Evolutionary conservation across 2,888 invertebrate genomes (phyloP).

Genomic region (Diaphora mendica): DNA sequence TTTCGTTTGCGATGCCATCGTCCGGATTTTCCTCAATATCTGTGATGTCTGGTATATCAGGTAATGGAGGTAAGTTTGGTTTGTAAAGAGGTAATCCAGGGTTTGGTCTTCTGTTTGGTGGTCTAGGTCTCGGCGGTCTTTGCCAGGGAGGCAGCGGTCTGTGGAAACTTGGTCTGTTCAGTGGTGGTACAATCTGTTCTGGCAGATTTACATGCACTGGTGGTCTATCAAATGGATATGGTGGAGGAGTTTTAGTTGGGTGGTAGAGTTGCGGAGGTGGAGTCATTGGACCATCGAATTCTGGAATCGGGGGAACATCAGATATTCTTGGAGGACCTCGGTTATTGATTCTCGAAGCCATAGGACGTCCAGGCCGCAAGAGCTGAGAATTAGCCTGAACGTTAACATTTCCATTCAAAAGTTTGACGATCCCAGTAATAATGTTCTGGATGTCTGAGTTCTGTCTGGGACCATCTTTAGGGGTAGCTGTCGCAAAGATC

Average conservation of each 20-base stretch:
- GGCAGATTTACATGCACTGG: constrained; percentile 90
- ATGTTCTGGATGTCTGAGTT: constrained; percentile 94
- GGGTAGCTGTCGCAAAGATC: constrained; percentile 84
- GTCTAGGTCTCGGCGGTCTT: constrained; percentile 87
- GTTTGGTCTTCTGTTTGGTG: constrained; percentile 82
- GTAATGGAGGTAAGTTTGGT: constrained; percentile 85
- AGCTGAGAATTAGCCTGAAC: constrained; percentile 91
- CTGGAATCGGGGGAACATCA: constrained; percentile 90
- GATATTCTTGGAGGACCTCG: constrained; percentile 95
- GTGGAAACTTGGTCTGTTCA: constrained; percentile 86
- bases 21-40: constrained; percentile 61
- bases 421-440: constrained; percentile 94
- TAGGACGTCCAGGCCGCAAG: constrained; percentile 88
- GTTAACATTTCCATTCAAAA: constrained; percentile 95
- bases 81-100: constrained; percentile 88
- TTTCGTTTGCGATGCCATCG: constrained; percentile 69
- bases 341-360: constrained; percentile 94
- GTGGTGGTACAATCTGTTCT: constrained; percentile 90
- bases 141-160: constrained; percentile 90
- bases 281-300: constrained; percentile 86
- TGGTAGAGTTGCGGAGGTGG: constrained; percentile 77
- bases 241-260: constrained; percentile 87
- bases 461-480: constrained; percentile 78
- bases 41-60: constrained; percentile 70
- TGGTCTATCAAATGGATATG: constrained; percentile 92